A percentile compares a stretch with the other conserved stretches of the same genome.
phyloP scores from a whole-genome alignment of 2,888 invertebrate species.

The Drosophila anomalata region DNA sequence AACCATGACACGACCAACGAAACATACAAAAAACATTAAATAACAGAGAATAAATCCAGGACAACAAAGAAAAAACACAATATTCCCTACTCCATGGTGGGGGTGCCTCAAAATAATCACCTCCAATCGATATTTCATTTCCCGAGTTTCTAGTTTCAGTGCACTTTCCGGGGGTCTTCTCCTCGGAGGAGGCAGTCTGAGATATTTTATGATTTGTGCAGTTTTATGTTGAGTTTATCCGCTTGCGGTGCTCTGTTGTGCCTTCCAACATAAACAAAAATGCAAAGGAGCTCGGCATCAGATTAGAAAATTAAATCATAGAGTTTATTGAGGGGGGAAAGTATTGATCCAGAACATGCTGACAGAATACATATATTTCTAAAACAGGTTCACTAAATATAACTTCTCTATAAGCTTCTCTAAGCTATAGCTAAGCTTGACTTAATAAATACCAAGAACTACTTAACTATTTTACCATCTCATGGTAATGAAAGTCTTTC shows the following conservation, averaged over 20 bases:
- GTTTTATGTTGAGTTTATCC: slow-evolving; percentile 37
- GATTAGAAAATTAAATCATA: not conserved
- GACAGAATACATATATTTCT: not conserved
- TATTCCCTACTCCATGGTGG: slow-evolving; percentile 17
- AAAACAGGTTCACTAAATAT: not conserved
- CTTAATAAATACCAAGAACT: not conserved
- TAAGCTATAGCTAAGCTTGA: not conserved
- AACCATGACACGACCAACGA: slow-evolving; percentile 21
- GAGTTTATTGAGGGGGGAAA: not conserved
- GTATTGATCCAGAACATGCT: not conserved
- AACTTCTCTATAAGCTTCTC: no score
- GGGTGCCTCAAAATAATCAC: slow-evolving; percentile 19
- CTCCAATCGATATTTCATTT: slow-evolving; percentile 2
- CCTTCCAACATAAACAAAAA: slow-evolving; percentile 8
- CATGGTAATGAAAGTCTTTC: slow-evolving; percentile 15
- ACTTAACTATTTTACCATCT: not conserved
- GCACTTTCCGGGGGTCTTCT: slow-evolving; percentile 41
- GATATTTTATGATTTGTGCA: slow-evolving; percentile 55
- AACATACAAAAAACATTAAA: slow-evolving; percentile 3
- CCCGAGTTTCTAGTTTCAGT: slow-evolving; percentile 35
- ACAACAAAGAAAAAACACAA: slow-evolving; percentile 19
- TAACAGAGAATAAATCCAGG: slow-evolving; percentile 5
- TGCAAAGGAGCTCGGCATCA: not conserved
- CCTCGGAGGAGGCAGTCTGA: slow-evolving; percentile 19
- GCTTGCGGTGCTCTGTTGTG: not conserved